These are phyloP conservation scores for Pemphigus obesinymphae DNA, from an alignment of 1,140 invertebrate species.

Conservation along the genomic window DNA sequence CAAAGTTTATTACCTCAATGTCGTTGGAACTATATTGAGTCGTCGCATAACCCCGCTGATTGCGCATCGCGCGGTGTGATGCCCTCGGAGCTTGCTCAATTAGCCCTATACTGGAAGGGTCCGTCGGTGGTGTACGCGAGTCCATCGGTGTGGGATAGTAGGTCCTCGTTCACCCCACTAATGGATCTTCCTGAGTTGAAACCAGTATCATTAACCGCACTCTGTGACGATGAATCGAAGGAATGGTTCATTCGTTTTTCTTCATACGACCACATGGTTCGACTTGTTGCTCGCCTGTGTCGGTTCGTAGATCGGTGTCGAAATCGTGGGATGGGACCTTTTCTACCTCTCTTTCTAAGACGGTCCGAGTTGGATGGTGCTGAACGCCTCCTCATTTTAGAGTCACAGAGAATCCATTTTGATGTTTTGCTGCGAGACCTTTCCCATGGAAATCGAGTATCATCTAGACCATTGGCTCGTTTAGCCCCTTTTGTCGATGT, in stretches of 20 bases:
- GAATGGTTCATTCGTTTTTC: background rate
- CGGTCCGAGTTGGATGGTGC: too few relatives aligned
- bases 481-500: too few relatives aligned
- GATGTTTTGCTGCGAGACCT: too few relatives aligned
- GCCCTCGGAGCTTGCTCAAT: conserved; percentile 41
- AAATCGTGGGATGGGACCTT: too few relatives aligned
- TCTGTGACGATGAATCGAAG: background rate
- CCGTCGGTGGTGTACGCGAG: background rate
- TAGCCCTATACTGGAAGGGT: conserved; percentile 45
- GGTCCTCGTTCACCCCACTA: background rate
- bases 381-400: too few relatives aligned
- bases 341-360: too few relatives aligned
- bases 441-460: too few relatives aligned
- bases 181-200: background rate
- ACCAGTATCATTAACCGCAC: background rate
- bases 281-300: background rate
- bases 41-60: too few relatives aligned
- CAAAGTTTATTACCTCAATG: conserved; percentile 43
- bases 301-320: background rate
- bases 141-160: background rate
- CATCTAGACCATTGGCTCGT: too few relatives aligned
- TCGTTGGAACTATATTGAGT: conserved; percentile 52
- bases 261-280: background rate
- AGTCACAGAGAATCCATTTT: too few relatives aligned
- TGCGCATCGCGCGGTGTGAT: conserved; percentile 50